phyloP scores from a whole-genome alignment of 2,113 vertebrate genomes.

The Ivindomyrus marchei region DNA sequence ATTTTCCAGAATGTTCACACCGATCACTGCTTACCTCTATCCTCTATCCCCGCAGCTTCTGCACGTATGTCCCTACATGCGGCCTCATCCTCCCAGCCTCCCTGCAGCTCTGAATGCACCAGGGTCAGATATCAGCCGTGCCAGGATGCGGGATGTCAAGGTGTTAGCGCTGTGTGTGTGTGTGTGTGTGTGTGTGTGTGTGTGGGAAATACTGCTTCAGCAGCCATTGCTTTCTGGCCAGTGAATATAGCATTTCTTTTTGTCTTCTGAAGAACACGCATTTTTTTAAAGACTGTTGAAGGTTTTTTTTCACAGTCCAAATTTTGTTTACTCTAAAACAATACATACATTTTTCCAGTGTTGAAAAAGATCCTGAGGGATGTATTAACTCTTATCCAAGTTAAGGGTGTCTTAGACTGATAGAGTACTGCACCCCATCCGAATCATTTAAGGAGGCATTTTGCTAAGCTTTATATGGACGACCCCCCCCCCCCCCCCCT shows the following conservation, averaged over 20 bases:
- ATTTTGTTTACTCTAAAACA: constrained; percentile 17
- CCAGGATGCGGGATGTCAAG: background rate
- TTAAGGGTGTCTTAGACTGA: constrained; percentile 14
- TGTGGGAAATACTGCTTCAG: background rate
- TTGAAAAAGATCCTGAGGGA: constrained; percentile 5
- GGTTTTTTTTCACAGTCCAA: constrained; percentile 14
- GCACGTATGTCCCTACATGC: constrained; percentile 58
- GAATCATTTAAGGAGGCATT: constrained; percentile 18
- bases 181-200: background rate
- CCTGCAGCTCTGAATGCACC: constrained; percentile 40
- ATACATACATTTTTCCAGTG: constrained; percentile 24
- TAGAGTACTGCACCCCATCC: constrained; percentile 1
- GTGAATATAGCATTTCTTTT: constrained; percentile 24
- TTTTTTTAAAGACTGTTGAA: constrained; percentile 21
- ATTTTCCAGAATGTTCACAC: constrained; percentile 62
- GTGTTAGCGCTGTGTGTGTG: background rate
- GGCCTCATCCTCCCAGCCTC: constrained; percentile 36
- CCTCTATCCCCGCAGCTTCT: constrained; percentile 50
- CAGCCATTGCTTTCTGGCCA: background rate
- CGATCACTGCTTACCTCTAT: constrained; percentile 46
- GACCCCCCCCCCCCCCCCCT: background rate
- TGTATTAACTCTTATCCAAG: constrained; percentile 8
- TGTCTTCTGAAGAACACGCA: constrained; percentile 15
- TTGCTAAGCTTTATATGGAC: constrained; percentile 15
- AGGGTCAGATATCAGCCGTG: constrained; percentile 21